phyloP scores from a whole-genome alignment of 2,113 vertebrate species.

The Geothlypis trichas region DNA sequence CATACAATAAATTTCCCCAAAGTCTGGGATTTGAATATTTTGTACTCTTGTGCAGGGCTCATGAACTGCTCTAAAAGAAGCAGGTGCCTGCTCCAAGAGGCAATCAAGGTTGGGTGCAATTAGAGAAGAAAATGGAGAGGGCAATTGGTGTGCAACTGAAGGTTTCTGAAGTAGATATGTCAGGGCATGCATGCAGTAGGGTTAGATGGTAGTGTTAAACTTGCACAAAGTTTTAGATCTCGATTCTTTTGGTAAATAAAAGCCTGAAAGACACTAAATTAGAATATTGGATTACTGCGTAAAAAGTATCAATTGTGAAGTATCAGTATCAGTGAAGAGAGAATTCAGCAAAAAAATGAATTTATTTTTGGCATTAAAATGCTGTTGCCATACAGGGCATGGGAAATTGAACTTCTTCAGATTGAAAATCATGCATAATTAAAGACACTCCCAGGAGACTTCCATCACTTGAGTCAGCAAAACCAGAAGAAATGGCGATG shows the following conservation, averaged over 20 bases:
- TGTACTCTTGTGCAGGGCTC: neutral
- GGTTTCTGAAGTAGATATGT: neutral
- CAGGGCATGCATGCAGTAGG: neutral
- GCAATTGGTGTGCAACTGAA: neutral
- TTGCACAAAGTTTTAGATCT: neutral
- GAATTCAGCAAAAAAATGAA: neutral
- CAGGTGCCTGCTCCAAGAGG: neutral
- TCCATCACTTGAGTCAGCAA: slow-evolving; percentile 8
- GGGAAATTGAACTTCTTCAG: neutral
- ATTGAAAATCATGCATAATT: neutral
- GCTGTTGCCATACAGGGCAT: neutral
- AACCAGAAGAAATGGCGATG: neutral
- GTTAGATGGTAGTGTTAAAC: neutral
- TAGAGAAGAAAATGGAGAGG: neutral
- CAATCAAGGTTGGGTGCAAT: neutral
- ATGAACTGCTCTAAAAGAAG: neutral
- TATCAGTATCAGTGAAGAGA: neutral
- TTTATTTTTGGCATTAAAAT: neutral
- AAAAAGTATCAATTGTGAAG: neutral
- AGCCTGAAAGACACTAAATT: neutral
- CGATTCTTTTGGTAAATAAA: neutral
- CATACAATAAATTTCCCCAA: neutral
- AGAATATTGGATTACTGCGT: neutral
- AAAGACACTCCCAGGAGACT: neutral
- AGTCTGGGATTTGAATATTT: neutral